Evolutionary conservation across 2,113 vertebrate species (phyloP).

Genomic region (Zingel zingel): DNA sequence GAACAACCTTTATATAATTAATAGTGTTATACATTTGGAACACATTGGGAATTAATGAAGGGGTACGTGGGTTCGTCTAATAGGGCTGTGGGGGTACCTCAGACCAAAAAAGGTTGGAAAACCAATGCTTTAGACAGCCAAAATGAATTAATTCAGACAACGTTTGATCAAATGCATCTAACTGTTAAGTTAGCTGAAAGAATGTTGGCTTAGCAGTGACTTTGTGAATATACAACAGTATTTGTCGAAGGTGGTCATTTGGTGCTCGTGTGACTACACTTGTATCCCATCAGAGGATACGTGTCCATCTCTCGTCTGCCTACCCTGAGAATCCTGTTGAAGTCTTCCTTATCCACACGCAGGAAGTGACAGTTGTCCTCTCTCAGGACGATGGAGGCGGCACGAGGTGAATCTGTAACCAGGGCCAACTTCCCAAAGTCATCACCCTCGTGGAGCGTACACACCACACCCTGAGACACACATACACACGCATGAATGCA

Average conservation of each 20-base stretch:
- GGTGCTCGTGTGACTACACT: background rate
- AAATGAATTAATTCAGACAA: background rate
- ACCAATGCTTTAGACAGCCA: background rate
- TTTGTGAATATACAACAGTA: background rate
- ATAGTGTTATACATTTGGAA: too few relatives aligned
- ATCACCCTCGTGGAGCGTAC: slow-evolving; percentile 97
- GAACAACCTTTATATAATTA: too few relatives aligned
- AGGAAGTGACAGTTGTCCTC: slow-evolving; percentile 99
- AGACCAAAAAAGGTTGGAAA: too few relatives aligned
- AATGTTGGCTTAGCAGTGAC: background rate
- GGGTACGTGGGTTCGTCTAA: too few relatives aligned
- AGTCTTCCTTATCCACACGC: slow-evolving; percentile 98
- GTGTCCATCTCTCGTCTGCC: slow-evolving; percentile 40
- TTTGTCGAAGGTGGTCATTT: background rate
- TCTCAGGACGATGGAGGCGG: slow-evolving; percentile 95
- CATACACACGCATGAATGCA: slow-evolving; percentile 18
- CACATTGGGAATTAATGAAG: too few relatives aligned
- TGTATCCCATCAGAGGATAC: background rate
- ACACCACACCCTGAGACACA: slow-evolving; percentile 92
- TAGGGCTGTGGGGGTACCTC: too few relatives aligned
- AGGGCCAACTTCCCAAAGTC: slow-evolving; percentile 98
- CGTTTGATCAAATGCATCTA: background rate
- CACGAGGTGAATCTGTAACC: slow-evolving; percentile 95
- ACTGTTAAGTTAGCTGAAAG: background rate
- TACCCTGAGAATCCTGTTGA: slow-evolving; percentile 98